These are phyloP conservation scores for Cheracebus regulus DNA, from an alignment of 2,797 vertebrate genomes.

Conservation along the genomic window DNA sequence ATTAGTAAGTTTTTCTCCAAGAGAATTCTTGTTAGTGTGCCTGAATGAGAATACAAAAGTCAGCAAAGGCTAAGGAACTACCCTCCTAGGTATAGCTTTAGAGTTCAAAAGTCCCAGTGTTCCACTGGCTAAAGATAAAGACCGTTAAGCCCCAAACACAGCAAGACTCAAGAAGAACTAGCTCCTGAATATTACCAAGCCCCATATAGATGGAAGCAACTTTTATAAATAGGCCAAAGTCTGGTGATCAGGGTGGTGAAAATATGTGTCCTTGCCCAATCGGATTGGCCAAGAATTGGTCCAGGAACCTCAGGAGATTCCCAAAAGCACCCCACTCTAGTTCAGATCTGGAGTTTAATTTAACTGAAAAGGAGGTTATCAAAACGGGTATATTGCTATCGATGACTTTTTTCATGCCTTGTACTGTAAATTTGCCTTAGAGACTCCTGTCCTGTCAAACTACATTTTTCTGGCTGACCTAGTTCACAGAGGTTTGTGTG, in stretches of 20 bases:
- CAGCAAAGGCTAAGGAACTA: background rate
- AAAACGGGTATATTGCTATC: background rate
- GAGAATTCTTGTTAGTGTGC: background rate
- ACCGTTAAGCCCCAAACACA: background rate
- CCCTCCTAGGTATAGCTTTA: background rate
- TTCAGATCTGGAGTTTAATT: background rate
- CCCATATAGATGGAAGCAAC: background rate
- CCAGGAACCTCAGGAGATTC: background rate
- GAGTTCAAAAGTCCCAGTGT: accelerated
- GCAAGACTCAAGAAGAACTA: background rate
- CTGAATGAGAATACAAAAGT: background rate
- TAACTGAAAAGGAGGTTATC: background rate
- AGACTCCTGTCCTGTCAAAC: background rate
- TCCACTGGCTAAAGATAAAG: background rate
- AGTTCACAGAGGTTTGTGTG: background rate
- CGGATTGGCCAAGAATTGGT: background rate
- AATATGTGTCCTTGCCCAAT: background rate
- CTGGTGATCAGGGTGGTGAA: background rate
- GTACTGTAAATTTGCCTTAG: background rate
- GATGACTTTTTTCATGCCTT: background rate
- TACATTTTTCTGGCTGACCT: background rate
- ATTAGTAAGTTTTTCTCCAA: background rate
- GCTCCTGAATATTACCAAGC: background rate
- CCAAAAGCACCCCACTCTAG: background rate
- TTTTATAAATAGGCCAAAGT: background rate